Evolutionary conservation across 2,797 vertebrate species (phyloP).

Genomic region (Acipenser transmontanus): DNA sequence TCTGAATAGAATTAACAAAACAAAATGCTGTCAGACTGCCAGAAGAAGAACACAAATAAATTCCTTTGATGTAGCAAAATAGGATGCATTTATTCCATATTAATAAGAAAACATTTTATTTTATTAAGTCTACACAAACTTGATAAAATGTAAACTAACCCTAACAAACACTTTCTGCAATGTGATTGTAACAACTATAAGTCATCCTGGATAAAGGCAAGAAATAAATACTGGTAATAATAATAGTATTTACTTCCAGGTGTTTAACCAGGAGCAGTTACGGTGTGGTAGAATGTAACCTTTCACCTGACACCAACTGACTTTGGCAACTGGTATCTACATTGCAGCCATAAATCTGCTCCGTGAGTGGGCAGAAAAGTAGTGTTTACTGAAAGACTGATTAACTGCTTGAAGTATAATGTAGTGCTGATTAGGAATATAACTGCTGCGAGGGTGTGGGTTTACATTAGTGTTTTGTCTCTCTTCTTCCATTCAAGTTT

Average conservation of each 20-base stretch:
- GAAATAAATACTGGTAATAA: no score
- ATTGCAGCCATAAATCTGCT: conserved; percentile 19
- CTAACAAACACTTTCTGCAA: no score
- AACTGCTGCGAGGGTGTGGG: not conserved
- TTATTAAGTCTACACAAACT: no score
- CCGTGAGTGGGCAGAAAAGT: conserved; percentile 14
- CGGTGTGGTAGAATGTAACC: not conserved
- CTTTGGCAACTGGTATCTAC: conserved; percentile 16
- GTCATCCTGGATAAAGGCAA: no score
- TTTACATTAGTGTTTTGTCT: not conserved
- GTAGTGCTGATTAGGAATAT: conserved; percentile 15
- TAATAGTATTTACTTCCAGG: not conserved
- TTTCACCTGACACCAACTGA: conserved; percentile 12
- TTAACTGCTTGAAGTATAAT: conserved; percentile 15
- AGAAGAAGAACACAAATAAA: no score
- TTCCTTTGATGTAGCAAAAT: no score
- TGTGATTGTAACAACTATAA: no score
- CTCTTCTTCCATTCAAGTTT: not conserved
- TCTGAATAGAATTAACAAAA: no score
- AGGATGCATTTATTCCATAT: no score
- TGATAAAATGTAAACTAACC: no score
- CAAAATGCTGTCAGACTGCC: no score
- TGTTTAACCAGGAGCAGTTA: not conserved
- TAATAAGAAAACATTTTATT: no score
- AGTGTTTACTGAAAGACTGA: conserved; percentile 21